A percentile compares a stretch with the other conserved stretches of the same genome.
These are phyloP conservation scores for Hiodon tergisus DNA, from an alignment of 2,113 vertebrate genomes.

Conservation along the genomic window DNA sequence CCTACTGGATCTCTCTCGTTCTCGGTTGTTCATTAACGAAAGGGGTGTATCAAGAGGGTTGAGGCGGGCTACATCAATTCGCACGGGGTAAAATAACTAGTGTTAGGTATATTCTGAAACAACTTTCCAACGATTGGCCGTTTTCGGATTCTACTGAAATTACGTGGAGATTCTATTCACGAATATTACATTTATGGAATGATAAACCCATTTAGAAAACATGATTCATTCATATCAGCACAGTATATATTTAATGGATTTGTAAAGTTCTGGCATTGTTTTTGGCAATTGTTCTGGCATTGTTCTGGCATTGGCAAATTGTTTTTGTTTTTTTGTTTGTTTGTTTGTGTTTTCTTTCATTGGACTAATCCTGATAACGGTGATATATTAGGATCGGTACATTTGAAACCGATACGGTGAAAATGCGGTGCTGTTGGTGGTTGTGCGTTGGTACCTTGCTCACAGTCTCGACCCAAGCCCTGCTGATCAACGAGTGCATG, in stretches of 20 bases:
- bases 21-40: slow-evolving; percentile 61
- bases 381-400: background rate
- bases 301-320: no score
- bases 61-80: background rate
- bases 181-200: no score
- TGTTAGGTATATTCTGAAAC: no score
- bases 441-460: slow-evolving; percentile 27
- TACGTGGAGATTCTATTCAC: background rate
- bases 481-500: slow-evolving; percentile 27
- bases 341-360: no score
- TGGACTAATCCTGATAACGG: no score
- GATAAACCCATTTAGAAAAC: no score
- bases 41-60: background rate
- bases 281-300: no score
- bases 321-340: no score
- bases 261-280: no score
- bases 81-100: background rate
- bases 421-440: slow-evolving; percentile 34
- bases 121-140: background rate
- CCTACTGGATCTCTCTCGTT: slow-evolving; percentile 25
- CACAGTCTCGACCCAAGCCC: slow-evolving; percentile 1
- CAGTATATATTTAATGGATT: no score
- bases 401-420: background rate
- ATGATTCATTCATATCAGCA: no score
- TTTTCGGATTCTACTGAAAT: background rate